Base-by-base conservation (phyloP, 1,140 invertebrate species). In the Cephus cinctus region DNA sequence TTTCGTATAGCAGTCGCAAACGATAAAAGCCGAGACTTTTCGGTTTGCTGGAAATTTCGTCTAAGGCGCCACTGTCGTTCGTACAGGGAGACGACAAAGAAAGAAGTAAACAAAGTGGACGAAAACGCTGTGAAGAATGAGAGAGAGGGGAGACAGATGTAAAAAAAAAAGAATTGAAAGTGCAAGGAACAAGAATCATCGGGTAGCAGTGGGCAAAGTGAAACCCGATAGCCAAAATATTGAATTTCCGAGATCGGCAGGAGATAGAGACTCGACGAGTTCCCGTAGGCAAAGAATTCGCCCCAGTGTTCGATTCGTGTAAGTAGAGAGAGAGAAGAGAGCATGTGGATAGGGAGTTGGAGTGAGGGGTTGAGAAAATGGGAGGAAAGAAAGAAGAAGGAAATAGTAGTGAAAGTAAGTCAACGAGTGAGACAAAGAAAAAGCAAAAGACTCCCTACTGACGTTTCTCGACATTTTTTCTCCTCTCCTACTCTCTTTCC, bases 201-300 rank as follows among this genome's bases (percentile, higher is more conserved):
- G n/a, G n/a, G n/a, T n/a, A n/a, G n/a, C n/a, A n/a, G n/a, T n/a
- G n/a, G n/a, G n/a, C n/a, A n/a, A n/a, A n/a, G n/a, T 40, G 61
- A 61, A 69, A 68, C 45, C 62, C 59, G 65, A 68, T 69, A 68
- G 64, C 59, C 64, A 69, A 70, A 70, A 67, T 70, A 68, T 69
- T 65, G 60, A 63, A 62, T 70, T 66, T 68, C 63, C 48, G 30
- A 22, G 11, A n/a, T 12, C 8, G 20, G 14, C 25, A n/a, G 22
- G 34, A 36, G 34, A 36, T 36, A 36, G 34, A 9, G 9, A 12
- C 32, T 35, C 32, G 6, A n/a, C 18, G n/a, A 16, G 14, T 12
- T 35, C 12, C 12, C 27, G 27, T 9, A 12, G 9, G 27, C 12
- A 9, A 30, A 8, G 27, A 9, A 8, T 12, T 9, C 27, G 12